phyloP scores from a whole-genome alignment of 2,888 invertebrate genomes.

The Abrostola tripartita region DNA sequence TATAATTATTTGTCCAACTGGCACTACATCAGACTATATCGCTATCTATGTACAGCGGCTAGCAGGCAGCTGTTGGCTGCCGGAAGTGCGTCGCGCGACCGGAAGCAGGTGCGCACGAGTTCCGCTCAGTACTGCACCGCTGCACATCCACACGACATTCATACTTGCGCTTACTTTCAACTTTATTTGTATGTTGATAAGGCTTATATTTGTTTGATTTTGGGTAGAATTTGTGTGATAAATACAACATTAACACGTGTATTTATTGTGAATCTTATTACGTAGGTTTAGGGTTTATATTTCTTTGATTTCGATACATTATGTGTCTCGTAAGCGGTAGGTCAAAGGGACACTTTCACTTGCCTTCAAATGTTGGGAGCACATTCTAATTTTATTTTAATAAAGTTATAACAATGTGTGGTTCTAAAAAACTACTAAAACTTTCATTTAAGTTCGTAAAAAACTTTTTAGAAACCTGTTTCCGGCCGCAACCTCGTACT shows the following conservation, averaged over 20 bases:
- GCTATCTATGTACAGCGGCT: conserved; percentile 8
- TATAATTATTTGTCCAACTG: not conserved
- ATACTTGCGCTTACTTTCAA: not conserved
- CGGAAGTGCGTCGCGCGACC: conserved; percentile 66
- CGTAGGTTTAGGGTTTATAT: accelerated
- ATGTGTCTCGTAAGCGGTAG: conserved; percentile 5
- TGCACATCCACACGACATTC: conserved; percentile 36
- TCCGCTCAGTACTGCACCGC: conserved; percentile 58
- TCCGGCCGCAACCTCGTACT: too few relatives aligned
- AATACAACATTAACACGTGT: conserved; percentile 18
- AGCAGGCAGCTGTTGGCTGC: conserved; percentile 48
- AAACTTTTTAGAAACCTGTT: too few relatives aligned
- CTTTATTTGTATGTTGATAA: not conserved
- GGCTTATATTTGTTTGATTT: conserved; percentile 1
- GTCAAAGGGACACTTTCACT: conserved; percentile 58
- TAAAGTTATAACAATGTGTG: not conserved
- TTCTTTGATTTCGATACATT: conserved; percentile 9
- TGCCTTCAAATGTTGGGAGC: conserved; percentile 14
- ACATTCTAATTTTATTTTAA: not conserved
- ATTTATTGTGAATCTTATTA: not conserved
- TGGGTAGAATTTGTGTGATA: not conserved
- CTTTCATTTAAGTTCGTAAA: too few relatives aligned
- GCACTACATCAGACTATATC: conserved; percentile 6
- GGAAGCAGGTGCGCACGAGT: conserved; percentile 75
- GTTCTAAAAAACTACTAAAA: not conserved